These are phyloP conservation scores for Formicarius rufipectus DNA, from an alignment of 2,113 vertebrate species.

Conservation along the genomic window DNA sequence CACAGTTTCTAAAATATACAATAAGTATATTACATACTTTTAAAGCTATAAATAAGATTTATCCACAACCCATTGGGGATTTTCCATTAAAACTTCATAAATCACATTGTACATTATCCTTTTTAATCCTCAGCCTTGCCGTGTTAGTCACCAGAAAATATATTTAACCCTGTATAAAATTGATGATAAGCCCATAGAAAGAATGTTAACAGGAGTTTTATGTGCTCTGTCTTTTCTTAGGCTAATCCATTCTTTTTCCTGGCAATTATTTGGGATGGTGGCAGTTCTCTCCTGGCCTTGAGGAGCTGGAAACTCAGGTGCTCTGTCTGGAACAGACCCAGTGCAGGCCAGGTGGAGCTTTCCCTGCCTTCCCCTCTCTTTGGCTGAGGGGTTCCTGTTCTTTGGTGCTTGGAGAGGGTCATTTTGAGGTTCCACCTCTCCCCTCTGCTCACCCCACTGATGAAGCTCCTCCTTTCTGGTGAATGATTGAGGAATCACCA, in stretches of 20 bases:
- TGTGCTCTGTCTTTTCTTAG: slow-evolving; percentile 16
- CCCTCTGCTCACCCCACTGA: not conserved
- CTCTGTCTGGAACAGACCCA: not conserved
- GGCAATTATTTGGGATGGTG: slow-evolving; percentile 15
- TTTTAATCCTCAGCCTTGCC: slow-evolving; percentile 69
- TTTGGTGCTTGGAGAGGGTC: not conserved
- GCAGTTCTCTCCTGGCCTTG: not conserved
- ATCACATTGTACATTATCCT: slow-evolving; percentile 72
- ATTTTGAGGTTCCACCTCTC: not conserved
- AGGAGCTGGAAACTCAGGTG: not conserved
- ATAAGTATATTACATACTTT: slow-evolving; percentile 74
- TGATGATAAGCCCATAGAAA: slow-evolving; percentile 22
- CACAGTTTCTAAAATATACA: slow-evolving; percentile 71
- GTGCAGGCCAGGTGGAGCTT: not conserved
- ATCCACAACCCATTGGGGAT: slow-evolving; percentile 75
- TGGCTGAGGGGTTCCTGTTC: not conserved
- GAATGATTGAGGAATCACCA: not conserved
- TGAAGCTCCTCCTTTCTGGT: not conserved
- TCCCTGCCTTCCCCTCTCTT: not conserved
- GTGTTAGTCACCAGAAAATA: slow-evolving; percentile 58
- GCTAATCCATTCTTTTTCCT: not conserved
- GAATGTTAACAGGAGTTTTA: slow-evolving; percentile 58
- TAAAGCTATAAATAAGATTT: slow-evolving; percentile 78
- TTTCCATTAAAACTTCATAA: slow-evolving; percentile 79
- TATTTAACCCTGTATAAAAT: slow-evolving; percentile 64